Evolutionary conservation across 2,113 vertebrate genomes (phyloP).

Genomic region (Heterotis niloticus): DNA sequence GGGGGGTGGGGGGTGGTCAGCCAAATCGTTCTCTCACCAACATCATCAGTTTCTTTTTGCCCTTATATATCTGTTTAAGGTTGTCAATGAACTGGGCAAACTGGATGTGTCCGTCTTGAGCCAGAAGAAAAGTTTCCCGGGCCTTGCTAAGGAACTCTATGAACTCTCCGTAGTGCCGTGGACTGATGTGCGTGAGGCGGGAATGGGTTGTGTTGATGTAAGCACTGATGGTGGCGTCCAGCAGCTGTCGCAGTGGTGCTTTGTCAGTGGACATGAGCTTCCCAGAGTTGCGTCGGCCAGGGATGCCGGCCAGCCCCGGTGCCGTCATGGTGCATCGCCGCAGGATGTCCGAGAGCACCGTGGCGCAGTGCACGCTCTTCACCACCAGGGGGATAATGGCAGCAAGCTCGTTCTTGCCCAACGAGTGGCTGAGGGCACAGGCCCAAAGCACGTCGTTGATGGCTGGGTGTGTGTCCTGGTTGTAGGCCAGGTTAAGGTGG

Average conservation of each 20-base stretch:
- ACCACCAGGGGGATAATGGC: slow-evolving; percentile 95
- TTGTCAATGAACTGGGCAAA: slow-evolving; percentile 81
- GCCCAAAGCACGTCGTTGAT: slow-evolving; percentile 98
- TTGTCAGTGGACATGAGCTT: slow-evolving; percentile 98
- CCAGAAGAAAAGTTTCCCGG: slow-evolving; percentile 78
- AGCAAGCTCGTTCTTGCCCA: slow-evolving; percentile 97
- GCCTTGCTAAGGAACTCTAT: slow-evolving; percentile 81
- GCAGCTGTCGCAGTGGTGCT: slow-evolving; percentile 88
- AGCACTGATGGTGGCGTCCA: slow-evolving; percentile 93
- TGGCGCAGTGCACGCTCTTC: slow-evolving; percentile 96
- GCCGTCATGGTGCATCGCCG: slow-evolving; percentile 94
- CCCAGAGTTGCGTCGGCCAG: slow-evolving; percentile 90
- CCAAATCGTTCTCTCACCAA: slow-evolving; percentile 76
- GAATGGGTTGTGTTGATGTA: slow-evolving; percentile 99
- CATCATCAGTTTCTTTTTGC: slow-evolving; percentile 86
- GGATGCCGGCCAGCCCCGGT: slow-evolving; percentile 88
- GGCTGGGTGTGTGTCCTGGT: slow-evolving; percentile 96
- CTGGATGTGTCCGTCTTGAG: slow-evolving; percentile 78
- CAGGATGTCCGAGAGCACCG: slow-evolving; percentile 93
- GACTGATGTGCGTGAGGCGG: slow-evolving; percentile 85
- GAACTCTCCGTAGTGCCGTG: slow-evolving; percentile 79
- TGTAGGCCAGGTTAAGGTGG: slow-evolving; percentile 96
- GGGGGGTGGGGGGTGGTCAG: slow-evolving; percentile 85
- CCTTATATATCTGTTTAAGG: slow-evolving; percentile 82
- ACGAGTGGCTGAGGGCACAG: slow-evolving; percentile 93